These are phyloP conservation scores for Allenopithecus nigroviridis DNA, from an alignment of 2,797 vertebrate species.

Conservation along the genomic window DNA sequence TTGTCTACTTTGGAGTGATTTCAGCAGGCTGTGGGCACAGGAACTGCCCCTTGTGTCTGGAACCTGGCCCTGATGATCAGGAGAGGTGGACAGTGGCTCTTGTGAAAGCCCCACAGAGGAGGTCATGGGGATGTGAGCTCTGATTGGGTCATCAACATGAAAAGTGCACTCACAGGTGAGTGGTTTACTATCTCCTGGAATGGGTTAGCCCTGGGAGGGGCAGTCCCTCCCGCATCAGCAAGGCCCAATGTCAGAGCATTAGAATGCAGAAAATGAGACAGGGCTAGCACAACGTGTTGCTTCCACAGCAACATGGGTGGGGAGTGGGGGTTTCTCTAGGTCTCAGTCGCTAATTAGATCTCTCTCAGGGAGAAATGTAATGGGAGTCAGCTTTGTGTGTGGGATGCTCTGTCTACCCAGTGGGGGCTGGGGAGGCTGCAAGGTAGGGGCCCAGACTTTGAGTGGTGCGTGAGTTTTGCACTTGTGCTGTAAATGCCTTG, in stretches of 20 bases:
- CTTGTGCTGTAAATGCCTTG: not conserved
- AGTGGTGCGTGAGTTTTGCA: too few species aligned
- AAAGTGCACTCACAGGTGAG: not conserved
- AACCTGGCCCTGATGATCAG: not conserved
- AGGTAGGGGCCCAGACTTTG: not conserved
- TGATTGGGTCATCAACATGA: not conserved
- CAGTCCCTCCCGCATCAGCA: not conserved
- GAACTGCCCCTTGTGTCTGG: not conserved
- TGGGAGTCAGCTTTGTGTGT: too few species aligned
- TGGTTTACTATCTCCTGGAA: not conserved
- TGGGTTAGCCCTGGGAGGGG: not conserved
- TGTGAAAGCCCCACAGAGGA: accelerated
- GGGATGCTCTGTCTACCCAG: too few species aligned
- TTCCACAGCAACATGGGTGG: not conserved
- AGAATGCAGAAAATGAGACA: not conserved
- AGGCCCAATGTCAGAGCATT: too few species aligned
- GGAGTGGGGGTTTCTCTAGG: not conserved
- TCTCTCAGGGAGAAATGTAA: too few species aligned
- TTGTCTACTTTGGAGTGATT: not conserved
- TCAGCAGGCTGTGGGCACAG: not conserved
- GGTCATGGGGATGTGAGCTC: not conserved
- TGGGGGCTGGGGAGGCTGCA: too few species aligned
- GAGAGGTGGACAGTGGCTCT: accelerated
- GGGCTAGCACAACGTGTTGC: too few species aligned
- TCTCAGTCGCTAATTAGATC: not conserved